Conservation (phyloP, 2,888 invertebrate genomes). For the Arrhopalites spinosus region DNA sequence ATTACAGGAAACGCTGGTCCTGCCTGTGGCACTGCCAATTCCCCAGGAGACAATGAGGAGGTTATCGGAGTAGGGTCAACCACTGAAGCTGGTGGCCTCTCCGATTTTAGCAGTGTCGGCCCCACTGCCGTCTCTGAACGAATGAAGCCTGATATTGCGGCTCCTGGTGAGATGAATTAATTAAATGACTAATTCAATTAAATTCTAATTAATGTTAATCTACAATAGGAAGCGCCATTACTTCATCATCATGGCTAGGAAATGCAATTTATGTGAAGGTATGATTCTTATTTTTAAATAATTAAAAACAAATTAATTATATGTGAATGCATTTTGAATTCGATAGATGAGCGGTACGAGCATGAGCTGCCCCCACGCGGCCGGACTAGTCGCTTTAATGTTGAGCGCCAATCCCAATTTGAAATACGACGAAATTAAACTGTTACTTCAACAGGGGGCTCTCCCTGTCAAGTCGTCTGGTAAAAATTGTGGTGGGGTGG, state of each 20-base stretch:
- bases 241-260: too few relatives aligned
- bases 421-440: background rate
- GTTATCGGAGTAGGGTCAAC: background rate
- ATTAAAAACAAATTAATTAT: too few relatives aligned
- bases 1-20: conserved; percentile 16
- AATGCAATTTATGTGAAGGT: too few relatives aligned
- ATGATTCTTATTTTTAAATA: too few relatives aligned
- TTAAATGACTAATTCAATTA: too few relatives aligned
- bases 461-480: background rate
- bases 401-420: background rate
- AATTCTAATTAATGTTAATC: too few relatives aligned
- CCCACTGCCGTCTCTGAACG: background rate
- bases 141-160: conserved; percentile 2
- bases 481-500: background rate
- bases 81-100: background rate
- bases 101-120: background rate
- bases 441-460: background rate
- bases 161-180: background rate
- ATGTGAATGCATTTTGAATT: background rate
- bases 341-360: background rate
- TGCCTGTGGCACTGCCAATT: background rate
- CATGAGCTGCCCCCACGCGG: background rate
- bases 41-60: background rate
- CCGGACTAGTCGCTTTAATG: background rate
- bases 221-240: too few relatives aligned